Evolutionary conservation across 2,888 invertebrate genomes (phyloP).

Genomic region (Acrobasis repandana): DNA sequence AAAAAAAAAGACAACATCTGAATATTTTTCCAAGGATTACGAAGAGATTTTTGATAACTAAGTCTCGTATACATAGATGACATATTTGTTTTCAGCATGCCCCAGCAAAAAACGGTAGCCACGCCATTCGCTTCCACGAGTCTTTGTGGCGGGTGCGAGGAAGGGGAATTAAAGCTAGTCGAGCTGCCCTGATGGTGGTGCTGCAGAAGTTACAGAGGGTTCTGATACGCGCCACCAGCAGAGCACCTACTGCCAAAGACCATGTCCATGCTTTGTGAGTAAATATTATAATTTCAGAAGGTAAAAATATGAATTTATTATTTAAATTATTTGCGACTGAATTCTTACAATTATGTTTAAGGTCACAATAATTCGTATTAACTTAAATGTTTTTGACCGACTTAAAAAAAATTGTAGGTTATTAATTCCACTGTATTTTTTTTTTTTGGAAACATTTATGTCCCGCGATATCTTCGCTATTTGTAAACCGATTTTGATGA

Average conservation of each 20-base stretch:
- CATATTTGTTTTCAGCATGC: slow-evolving; percentile 51
- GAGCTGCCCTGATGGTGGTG: slow-evolving; percentile 93
- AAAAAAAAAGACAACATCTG: no score
- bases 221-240: slow-evolving; percentile 85
- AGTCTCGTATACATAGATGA: not conserved
- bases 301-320: no score
- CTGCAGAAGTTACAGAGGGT: slow-evolving; percentile 93
- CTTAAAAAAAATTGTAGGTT: no score
- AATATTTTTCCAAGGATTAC: no score
- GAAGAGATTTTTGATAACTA: not conserved
- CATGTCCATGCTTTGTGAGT: slow-evolving; percentile 65
- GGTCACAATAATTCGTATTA: no score
- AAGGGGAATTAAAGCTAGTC: slow-evolving; percentile 83
- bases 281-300: not conserved
- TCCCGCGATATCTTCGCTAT: no score
- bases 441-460: no score
- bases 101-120: slow-evolving; percentile 74
- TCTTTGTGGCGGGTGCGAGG: slow-evolving; percentile 92
- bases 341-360: no score
- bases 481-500: no score
- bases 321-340: no score
- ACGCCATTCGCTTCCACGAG: slow-evolving; percentile 87
- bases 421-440: no score
- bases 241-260: slow-evolving; percentile 53
- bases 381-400: no score